Base-by-base conservation (phyloP, 2,797 vertebrate genomes). In the Semaprochilodus insignis region DNA sequence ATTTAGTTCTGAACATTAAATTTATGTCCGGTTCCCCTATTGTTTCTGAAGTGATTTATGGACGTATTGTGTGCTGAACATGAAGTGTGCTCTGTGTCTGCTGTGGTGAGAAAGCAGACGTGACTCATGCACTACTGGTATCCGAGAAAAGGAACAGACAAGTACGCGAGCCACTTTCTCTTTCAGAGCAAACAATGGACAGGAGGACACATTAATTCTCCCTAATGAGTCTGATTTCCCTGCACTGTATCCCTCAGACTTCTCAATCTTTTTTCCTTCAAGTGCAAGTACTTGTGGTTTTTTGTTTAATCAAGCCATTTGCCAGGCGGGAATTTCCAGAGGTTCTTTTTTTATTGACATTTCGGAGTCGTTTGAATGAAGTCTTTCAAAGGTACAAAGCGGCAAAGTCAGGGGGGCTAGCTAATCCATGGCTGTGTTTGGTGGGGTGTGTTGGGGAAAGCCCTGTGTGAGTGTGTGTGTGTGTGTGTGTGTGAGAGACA, bases 361-460 rank as follows among this genome's bases (percentile, higher is more conserved):
- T 70, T 78, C 17, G 1, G 62, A 77, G 67, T 59, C 63, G 78
- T 82, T 80, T 83, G 79, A 85, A 84, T 67, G 82, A 62, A 83
- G 85, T 91, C 90, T 91, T 91, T 91, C 88, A 91, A 91, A 88
- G 88, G 81, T 89, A 89, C 88, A 88, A 89, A 90, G 87, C 85
- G 89, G 85, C 66, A 21, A 85, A 91, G 90, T 89, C 87, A 89
- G 78, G 44, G 88, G 90, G 87, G 85, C 88, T 85, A 89, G 91
- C 90, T 92, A 92, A 93, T 81, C 78, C 77, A 34, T 4, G 93
- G 89, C 90, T 92, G 88, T 91, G 91, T 90, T 92, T 87, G 78
- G 88, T 89, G 86, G 89, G 71, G 74, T 83, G 87, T 80, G 85
- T 90, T 89, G 91, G 89, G 90, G 91, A 93, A 92, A 83, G 85